Percentiles rank a stretch among this genome's conserved stretches.
Evolutionary conservation across 2,888 invertebrate genomes (phyloP).

Genomic region (Caenorhabditis becei): DNA sequence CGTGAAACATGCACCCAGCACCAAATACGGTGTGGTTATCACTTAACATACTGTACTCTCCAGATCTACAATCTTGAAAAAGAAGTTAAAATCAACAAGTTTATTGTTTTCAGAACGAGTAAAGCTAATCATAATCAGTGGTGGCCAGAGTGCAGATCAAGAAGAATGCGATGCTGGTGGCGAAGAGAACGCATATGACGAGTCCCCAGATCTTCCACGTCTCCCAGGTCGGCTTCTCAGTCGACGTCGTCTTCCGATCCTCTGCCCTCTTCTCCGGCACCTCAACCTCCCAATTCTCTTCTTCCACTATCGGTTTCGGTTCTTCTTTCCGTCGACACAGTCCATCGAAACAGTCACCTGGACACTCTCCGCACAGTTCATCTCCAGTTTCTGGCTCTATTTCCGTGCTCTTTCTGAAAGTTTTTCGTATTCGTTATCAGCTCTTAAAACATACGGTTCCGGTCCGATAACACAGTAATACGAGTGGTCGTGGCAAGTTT

Average conservation of each 20-base stretch:
- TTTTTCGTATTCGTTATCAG: not conserved
- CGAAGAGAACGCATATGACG: not conserved
- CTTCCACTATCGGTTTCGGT: not conserved
- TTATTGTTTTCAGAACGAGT: not conserved
- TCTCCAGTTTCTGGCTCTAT: not conserved
- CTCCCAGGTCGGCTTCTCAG: not conserved
- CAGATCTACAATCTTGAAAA: not conserved
- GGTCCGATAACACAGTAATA: constrained; percentile 21
- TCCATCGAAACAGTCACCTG: constrained; percentile 17
- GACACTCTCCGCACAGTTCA: constrained; percentile 18
- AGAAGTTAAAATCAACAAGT: constrained; percentile 1
- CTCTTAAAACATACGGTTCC: not conserved
- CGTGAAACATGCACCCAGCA: too few relatives aligned
- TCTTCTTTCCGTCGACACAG: constrained; percentile 6
- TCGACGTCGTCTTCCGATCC: not conserved
- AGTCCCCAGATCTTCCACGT: constrained; percentile 5
- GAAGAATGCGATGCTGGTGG: not conserved
- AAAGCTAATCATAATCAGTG: constrained; percentile 3
- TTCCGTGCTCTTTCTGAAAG: not conserved
- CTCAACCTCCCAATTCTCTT: not conserved
- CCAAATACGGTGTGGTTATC: too few relatives aligned
- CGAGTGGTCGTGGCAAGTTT: constrained; percentile 14
- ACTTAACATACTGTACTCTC: too few relatives aligned
- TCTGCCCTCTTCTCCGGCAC: not conserved
- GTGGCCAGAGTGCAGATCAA: constrained; percentile 31